Percentiles rank a stretch among this genome's conserved stretches.
Conservation (phyloP, 2,797 vertebrate species). For the Myioborus melanocephalus region DNA sequence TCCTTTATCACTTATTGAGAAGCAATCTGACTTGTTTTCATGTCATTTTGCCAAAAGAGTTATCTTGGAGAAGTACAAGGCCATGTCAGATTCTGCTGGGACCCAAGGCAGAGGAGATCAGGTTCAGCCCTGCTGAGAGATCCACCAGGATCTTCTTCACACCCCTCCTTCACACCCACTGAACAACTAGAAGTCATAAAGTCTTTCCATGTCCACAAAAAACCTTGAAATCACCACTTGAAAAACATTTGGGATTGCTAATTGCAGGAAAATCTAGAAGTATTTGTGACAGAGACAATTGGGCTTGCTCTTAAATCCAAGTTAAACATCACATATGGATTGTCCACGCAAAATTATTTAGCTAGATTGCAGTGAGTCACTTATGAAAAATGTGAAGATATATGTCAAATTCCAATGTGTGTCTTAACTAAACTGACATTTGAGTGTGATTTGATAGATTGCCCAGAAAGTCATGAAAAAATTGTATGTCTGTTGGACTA, state of each 20-base stretch:
- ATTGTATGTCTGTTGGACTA: background rate
- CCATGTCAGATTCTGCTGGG: background rate
- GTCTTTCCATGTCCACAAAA: background rate
- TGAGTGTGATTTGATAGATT: slow-evolving; percentile 49
- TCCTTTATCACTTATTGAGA: slow-evolving; percentile 57
- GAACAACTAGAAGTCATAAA: background rate
- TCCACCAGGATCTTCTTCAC: background rate
- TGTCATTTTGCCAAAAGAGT: background rate
- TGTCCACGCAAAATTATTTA: background rate
- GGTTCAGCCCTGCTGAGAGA: background rate
- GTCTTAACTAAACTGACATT: slow-evolving; percentile 2
- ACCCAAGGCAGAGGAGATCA: background rate
- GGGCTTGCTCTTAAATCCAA: background rate
- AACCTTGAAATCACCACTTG: background rate
- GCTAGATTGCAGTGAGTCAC: background rate
- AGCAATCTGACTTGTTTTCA: slow-evolving; percentile 33
- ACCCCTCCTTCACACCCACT: background rate
- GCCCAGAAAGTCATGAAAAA: background rate
- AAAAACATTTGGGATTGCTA: background rate
- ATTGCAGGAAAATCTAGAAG: background rate
- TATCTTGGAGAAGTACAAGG: background rate
- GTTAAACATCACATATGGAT: background rate
- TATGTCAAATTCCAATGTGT: background rate
- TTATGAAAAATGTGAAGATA: slow-evolving; percentile 44
- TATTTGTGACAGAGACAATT: background rate